Conservation (phyloP, 2,113 vertebrate species). For the Dasyurus viverrinus region DNA sequence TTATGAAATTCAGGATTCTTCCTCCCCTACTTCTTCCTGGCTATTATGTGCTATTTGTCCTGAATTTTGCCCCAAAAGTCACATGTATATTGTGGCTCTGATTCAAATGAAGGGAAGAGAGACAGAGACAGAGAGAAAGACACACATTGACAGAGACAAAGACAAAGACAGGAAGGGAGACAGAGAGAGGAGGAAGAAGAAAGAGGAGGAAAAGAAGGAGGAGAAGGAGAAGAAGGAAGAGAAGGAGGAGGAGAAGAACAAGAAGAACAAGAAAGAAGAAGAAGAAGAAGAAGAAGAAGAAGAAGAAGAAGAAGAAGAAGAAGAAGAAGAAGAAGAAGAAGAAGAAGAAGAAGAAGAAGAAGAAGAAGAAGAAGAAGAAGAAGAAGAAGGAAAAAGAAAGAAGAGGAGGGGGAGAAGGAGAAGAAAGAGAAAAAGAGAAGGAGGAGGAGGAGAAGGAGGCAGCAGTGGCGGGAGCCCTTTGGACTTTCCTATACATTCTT, state of each 20-base stretch:
- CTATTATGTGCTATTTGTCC: background rate
- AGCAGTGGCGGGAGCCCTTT: too few species aligned
- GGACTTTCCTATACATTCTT: background rate
- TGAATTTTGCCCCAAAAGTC: background rate
- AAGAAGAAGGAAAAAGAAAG: accelerated
- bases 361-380: too few species aligned
- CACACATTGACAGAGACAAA: background rate
- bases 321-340: too few species aligned
- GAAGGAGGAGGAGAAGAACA: too few species aligned
- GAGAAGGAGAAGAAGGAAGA: accelerated
- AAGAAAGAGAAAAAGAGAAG: too few species aligned
- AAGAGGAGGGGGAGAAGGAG: accelerated
- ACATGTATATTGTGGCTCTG: background rate
- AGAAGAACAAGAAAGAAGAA: too few species aligned
- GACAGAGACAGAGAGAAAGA: background rate
- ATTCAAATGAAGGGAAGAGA: background rate
- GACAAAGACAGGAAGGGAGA: background rate
- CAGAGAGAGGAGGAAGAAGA: too few species aligned
- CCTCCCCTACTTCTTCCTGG: background rate
- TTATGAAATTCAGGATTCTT: background rate
- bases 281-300: background rate
- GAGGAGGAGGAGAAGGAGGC: background rate
- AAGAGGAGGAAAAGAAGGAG: too few species aligned
- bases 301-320: accelerated
- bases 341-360: too few species aligned